Percentiles rank a stretch among this genome's conserved stretches.
phyloP scores from a whole-genome alignment of 2,888 invertebrate genomes.

The Standfussiana lucernea region DNA sequence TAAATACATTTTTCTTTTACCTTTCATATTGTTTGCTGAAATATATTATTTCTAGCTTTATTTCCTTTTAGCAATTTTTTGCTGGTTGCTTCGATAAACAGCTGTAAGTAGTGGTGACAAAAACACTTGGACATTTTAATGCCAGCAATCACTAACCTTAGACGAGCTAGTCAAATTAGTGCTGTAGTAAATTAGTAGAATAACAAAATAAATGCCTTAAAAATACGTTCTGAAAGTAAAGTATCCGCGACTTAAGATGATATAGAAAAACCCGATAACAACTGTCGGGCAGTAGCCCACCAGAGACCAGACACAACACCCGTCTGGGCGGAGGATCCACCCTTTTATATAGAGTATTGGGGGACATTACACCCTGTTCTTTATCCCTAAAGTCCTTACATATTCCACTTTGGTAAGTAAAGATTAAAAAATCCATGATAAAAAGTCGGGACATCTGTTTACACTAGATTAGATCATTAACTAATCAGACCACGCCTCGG shows the following conservation, averaged over 20 bases:
- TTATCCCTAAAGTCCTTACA: too few species aligned
- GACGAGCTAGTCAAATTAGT: neutral
- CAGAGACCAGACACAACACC: too few species aligned
- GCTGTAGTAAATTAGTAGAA: too few species aligned
- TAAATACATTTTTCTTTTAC: constrained; percentile 5
- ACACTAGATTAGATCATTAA: constrained; percentile 3
- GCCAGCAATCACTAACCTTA: neutral
- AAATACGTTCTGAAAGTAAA: too few species aligned
- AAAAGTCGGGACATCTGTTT: neutral
- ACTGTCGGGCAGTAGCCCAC: too few species aligned
- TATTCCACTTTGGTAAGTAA: neutral
- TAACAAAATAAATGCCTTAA: neutral
- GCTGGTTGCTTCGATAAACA: neutral
- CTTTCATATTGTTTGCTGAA: neutral
- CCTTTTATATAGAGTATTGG: too few species aligned
- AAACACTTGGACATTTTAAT: neutral
- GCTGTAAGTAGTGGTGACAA: neutral
- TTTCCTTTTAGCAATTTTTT: neutral
- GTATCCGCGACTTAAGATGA: too few species aligned
- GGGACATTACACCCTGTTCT: too few species aligned
- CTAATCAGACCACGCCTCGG: neutral
- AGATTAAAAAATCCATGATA: neutral
- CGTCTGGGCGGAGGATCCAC: too few species aligned
- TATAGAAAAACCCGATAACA: too few species aligned
- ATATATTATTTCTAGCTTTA: neutral